Base-by-base conservation (phyloP, 1,140 invertebrate genomes). In the Drosophila nigrodunni region DNA sequence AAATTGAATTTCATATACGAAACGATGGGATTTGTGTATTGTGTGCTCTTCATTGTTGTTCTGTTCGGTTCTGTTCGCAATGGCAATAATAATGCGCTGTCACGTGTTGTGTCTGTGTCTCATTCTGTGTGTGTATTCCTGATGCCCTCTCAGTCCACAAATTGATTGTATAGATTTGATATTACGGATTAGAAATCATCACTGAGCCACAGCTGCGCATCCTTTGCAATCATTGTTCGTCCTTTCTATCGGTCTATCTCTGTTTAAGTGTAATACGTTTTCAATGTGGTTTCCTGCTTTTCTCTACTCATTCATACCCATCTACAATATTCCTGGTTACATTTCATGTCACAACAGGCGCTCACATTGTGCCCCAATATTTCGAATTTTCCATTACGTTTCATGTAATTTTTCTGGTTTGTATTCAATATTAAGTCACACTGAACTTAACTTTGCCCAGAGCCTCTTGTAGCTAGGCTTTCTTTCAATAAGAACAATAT, bases 111-210 rank as follows among this genome's bases (percentile, higher is more conserved):
- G 18, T 55, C 1, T 50, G 10, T 50, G 7, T 25, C 18, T 50
- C 15, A 15, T 15, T 15, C 15, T 15, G 18, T 30, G 47, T 60
- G 59, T 46, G 13, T 13, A 13, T 35, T 57, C 35, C 18, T 52
- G 18, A n/a, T 10, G 25, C 55, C 13, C 52, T 57, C 64, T 66
- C 65, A 21, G 43, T 41, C 65, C 64, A 68, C 80, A 83, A 85
- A 85, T 87, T 85, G 82, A 86, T 85, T 85, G 78, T 82, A 82
- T 78, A 80, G 85, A 88, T 88, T 88, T 87, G 73, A 87, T 87
- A 88, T 83, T 80, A 74, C 71, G 80, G 77, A 87, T 87, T 87
- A 87, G 74, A 71, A 83, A 87, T 86, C 82, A 88, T 69, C 58
- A 41, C 65, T 52, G 62, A 55, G 50, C 62, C 65, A 59, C 68